Evolutionary conservation across 2,797 vertebrate species (phyloP).

Genomic region (Schizopygopsis malacanthus): DNA sequence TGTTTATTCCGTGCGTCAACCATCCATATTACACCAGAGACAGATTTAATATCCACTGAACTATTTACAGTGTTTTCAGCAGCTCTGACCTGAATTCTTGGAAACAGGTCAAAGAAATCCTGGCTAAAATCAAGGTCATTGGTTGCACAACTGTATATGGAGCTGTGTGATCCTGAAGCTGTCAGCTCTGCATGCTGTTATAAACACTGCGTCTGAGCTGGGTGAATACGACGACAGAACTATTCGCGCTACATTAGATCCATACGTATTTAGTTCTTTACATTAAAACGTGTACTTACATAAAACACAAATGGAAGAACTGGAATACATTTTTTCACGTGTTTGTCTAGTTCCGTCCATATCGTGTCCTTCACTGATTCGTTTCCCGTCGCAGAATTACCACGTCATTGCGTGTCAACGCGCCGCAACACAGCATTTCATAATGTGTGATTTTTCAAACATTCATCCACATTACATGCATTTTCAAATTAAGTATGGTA

Average conservation of each 20-base stretch:
- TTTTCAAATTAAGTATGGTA: not conserved
- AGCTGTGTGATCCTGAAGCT: not conserved
- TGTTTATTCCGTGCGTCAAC: not conserved
- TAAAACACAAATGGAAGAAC: not conserved
- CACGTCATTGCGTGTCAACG: constrained; percentile 9
- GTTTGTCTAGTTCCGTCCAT: constrained; percentile 7
- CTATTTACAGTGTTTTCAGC: not conserved
- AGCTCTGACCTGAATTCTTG: not conserved
- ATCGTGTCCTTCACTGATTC: constrained; percentile 7
- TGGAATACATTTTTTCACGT: not conserved
- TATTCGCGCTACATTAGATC: not conserved
- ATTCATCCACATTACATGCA: not conserved
- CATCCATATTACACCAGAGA: not conserved
- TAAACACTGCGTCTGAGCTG: not conserved
- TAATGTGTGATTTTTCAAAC: not conserved
- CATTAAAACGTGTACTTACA: not conserved
- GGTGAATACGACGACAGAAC: not conserved
- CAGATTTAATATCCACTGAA: not conserved
- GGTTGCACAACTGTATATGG: constrained; percentile 33
- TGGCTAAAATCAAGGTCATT: constrained; percentile 14
- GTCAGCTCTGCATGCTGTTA: constrained; percentile 5
- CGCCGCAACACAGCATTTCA: not conserved
- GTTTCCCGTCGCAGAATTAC: constrained; percentile 34
- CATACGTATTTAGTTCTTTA: not conserved
- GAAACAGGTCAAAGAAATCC: not conserved